These are phyloP conservation scores for Phasianus colchicus DNA, from an alignment of 2,113 vertebrate genomes.

Conservation along the genomic window DNA sequence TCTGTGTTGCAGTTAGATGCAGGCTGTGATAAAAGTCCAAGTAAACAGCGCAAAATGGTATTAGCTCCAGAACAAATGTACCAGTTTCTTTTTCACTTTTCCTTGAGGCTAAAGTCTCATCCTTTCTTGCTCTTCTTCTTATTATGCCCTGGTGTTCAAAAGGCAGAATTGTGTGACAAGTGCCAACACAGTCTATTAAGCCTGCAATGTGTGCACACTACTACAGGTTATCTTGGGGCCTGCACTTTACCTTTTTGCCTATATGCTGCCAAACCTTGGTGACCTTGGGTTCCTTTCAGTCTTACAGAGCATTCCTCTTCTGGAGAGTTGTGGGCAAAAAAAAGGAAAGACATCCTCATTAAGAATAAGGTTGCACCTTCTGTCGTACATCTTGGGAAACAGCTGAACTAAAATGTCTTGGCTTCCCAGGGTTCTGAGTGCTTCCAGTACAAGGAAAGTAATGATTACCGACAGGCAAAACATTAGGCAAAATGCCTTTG, in stretches of 20 bases:
- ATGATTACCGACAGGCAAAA: neutral
- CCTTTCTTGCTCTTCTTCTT: neutral
- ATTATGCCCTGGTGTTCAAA: neutral
- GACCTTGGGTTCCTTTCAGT: conserved; percentile 1
- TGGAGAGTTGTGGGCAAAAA: neutral
- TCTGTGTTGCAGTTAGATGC: neutral
- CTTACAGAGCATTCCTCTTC: neutral
- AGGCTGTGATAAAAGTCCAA: conserved; percentile 3
- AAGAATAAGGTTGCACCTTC: conserved; percentile 25
- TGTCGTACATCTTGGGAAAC: neutral
- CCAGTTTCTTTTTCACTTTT: neutral
- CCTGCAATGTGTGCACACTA: neutral
- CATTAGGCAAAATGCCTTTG: neutral
- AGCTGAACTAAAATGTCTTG: conserved; percentile 8
- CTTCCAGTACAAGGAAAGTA: neutral
- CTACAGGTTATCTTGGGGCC: rapidly evolving
- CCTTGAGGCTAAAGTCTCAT: conserved; percentile 3
- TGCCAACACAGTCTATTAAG: neutral
- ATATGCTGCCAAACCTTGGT: neutral
- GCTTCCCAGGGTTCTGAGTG: neutral
- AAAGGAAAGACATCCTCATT: neutral
- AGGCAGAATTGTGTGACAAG: neutral
- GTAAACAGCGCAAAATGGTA: neutral
- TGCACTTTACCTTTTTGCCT: neutral
- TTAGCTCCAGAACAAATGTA: neutral